These are phyloP conservation scores for Pedicia rivosa DNA, from an alignment of 2,888 invertebrate species.

Conservation along the genomic window DNA sequence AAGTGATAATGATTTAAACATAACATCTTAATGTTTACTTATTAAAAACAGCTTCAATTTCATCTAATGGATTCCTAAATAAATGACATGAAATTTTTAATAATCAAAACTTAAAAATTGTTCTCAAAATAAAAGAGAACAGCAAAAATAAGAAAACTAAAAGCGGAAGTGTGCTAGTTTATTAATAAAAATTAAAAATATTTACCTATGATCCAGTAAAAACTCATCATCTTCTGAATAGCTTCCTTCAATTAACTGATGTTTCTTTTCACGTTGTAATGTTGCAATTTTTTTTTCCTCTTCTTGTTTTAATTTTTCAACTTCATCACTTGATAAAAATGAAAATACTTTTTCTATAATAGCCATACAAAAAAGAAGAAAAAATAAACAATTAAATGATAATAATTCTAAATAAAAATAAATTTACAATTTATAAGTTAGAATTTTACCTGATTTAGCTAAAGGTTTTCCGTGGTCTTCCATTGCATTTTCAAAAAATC, in stretches of 20 bases:
- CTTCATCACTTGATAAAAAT: slow-evolving; percentile 85
- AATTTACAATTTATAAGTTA: background rate
- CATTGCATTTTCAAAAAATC: slow-evolving; percentile 92
- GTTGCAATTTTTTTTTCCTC: slow-evolving; percentile 76
- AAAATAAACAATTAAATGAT: slow-evolving; percentile 8
- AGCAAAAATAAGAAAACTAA: background rate
- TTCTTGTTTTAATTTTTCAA: slow-evolving; percentile 85
- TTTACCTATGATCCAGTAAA: too few species aligned
- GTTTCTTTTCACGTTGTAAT: slow-evolving; percentile 28
- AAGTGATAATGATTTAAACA: too few species aligned
- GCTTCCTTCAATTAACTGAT: slow-evolving; percentile 21
- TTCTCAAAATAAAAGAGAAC: too few species aligned
- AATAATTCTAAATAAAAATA: background rate
- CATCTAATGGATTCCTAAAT: slow-evolving; percentile 30
- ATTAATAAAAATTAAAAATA: too few species aligned
- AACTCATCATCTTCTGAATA: slow-evolving; percentile 25
- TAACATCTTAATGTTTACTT: slow-evolving; percentile 19
- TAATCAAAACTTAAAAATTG: too few species aligned
- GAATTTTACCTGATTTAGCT: slow-evolving; percentile 57
- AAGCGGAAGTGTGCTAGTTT: too few species aligned
- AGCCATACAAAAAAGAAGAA: slow-evolving; percentile 11
- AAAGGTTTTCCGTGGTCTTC: slow-evolving; percentile 78
- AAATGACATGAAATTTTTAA: slow-evolving; percentile 5
- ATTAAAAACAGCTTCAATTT: slow-evolving; percentile 33
- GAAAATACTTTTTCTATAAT: slow-evolving; percentile 75